Evolutionary conservation across 2,113 vertebrate genomes (phyloP).

Genomic region (Thunnus thynnus): DNA sequence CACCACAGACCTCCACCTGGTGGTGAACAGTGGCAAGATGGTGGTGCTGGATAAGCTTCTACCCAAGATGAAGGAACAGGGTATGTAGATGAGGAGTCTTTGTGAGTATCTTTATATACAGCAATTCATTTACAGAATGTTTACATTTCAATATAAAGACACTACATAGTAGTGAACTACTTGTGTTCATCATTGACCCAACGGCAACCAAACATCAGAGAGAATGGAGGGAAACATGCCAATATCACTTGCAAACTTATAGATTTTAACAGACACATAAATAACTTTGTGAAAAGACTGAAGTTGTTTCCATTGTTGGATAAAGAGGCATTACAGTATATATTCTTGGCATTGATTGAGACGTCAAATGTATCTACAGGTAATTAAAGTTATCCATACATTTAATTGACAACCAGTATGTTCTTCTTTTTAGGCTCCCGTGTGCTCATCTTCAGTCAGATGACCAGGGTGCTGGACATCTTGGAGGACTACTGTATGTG

Average conservation of each 20-base stretch:
- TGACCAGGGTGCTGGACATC: slow-evolving; percentile 98
- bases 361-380: not conserved
- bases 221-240: too few relatives aligned
- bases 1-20: slow-evolving; percentile 97
- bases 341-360: not conserved
- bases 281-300: too few relatives aligned
- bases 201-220: too few relatives aligned
- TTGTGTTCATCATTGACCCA: too few relatives aligned
- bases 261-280: too few relatives aligned
- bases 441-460: slow-evolving; percentile 98
- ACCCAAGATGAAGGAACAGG: slow-evolving; percentile 95
- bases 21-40: slow-evolving; percentile 98
- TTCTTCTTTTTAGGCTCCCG: slow-evolving; percentile 87
- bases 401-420: not conserved
- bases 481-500: slow-evolving; percentile 99
- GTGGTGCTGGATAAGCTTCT: slow-evolving; percentile 95
- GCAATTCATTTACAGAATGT: not conserved
- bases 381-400: not conserved
- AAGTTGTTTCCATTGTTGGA: not conserved
- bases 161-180: too few relatives aligned
- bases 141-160: too few relatives aligned
- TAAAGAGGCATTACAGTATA: not conserved
- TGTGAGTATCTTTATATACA: not conserved
- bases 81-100: slow-evolving; percentile 71
- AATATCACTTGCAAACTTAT: too few relatives aligned